Evolutionary conservation across 2,113 vertebrate genomes (phyloP).

Genomic region (Asarcornis scutulata): DNA sequence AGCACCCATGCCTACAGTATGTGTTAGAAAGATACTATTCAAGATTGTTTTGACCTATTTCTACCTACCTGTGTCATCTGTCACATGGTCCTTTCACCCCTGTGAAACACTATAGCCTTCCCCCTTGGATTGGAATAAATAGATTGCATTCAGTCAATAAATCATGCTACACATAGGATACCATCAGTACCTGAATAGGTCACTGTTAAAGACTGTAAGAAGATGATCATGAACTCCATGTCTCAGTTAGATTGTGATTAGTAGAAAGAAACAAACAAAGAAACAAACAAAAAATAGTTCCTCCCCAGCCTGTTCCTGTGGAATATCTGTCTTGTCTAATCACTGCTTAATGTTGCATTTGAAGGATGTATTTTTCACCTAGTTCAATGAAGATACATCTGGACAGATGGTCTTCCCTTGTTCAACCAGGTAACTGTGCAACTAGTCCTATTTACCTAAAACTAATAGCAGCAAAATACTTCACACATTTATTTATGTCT

Average conservation of each 20-base stretch:
- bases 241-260: not conserved
- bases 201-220: not conserved
- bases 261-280: not conserved
- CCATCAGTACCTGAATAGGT: not conserved
- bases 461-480: not conserved
- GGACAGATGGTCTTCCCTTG: not conserved
- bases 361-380: not conserved
- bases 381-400: not conserved
- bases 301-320: not conserved
- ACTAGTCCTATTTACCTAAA: not conserved
- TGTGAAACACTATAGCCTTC: not conserved
- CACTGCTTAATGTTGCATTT: not conserved
- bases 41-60: not conserved
- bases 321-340: not conserved
- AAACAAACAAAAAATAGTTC: rapidly evolving
- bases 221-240: not conserved
- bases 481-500: not conserved
- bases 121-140: not conserved
- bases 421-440: not conserved
- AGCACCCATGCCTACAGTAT: not conserved
- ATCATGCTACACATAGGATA: not conserved
- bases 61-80: not conserved
- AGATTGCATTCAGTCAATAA: not conserved
- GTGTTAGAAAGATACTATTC: not conserved
- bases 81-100: not conserved